Evolutionary conservation across 2,113 vertebrate genomes (phyloP), one percentile per base, ranked within the genome.

Genomic region (Coryphaenoides rupestris): DNA sequence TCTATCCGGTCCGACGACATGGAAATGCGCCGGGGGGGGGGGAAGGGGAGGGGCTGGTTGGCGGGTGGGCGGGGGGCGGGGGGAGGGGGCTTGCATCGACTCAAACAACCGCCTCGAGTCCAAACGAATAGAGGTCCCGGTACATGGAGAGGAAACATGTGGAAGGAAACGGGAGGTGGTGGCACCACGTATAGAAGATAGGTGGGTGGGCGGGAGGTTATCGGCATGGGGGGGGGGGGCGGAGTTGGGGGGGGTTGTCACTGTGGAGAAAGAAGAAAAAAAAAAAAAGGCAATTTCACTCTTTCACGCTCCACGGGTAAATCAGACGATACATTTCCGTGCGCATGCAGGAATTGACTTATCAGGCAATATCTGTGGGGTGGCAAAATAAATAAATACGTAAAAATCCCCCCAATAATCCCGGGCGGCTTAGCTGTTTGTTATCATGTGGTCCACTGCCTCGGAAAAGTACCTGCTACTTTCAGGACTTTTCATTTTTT

Each of bases 81-180:
- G n/a, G n/a, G n/a, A 12, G 2, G 33, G 33, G 33, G 7, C 33
- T 40, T 40, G 33, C 7, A 40, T 40, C 33, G 33, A 40, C 6
- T 40, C 33, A 40, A 12, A 40, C 33, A n/a, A 40, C 33, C 28
- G 28, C 28, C 33, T 40, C 33, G 15, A n/a, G 59, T 74, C 50
- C 47, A 78, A 76, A 80, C 74, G 63, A 81, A 78, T 68, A 78
- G 77, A 81, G 83, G 76, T 70, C 75, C 75, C 81, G 82, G 83
- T 75, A 72, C 74, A 76, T 76, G 76, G 33, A 69, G 76, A 79
- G 81, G 40, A 50, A 50, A 50, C 5, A 13, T 17, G 4, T n/a
- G 47, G n/a, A 50, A 50, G n/a, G 5, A 50, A 50, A 45, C 40
- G 47, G 77, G 55, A 59, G 72, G 7, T 65, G 74, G 58, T 72